Evolutionary conservation across 2,888 invertebrate genomes (phyloP).

Genomic region (Incurvaria masculella): DNA sequence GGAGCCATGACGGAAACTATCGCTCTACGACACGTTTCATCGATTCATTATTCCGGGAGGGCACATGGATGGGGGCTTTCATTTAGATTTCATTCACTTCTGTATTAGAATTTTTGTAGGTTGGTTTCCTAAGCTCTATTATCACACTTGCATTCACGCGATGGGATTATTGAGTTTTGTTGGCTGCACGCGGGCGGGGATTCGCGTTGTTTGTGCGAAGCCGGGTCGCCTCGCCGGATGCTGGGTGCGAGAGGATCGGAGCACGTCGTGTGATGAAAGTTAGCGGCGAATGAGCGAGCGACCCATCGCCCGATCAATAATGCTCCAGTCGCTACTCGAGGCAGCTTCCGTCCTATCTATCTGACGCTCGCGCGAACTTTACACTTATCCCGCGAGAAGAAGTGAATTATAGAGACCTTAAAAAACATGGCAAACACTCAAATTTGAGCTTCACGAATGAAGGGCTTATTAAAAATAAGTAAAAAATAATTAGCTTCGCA

Average conservation of each 20-base stretch:
- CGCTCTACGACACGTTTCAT: too few relatives aligned
- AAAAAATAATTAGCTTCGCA: constrained; percentile 17
- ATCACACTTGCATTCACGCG: too few relatives aligned
- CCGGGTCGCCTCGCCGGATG: neutral
- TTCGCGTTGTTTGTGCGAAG: neutral
- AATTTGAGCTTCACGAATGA: neutral
- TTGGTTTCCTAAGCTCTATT: too few relatives aligned
- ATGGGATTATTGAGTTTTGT: too few relatives aligned
- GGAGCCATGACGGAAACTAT: neutral
- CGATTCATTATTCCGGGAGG: too few relatives aligned
- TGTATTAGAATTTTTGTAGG: too few relatives aligned
- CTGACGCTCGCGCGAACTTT: neutral
- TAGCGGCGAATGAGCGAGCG: constrained; percentile 52
- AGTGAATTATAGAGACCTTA: neutral
- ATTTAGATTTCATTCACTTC: too few relatives aligned
- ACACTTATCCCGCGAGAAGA: neutral
- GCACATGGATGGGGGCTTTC: too few relatives aligned
- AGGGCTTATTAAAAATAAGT: constrained; percentile 7
- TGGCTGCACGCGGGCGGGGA: too few relatives aligned
- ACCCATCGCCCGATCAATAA: constrained; percentile 57
- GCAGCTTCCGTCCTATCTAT: constrained; percentile 47
- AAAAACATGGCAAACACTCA: constrained; percentile 3
- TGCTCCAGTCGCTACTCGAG: constrained; percentile 54
- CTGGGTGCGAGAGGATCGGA: constrained; percentile 24
- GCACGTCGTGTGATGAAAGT: constrained; percentile 47